Evolutionary conservation across 2,113 vertebrate genomes (phyloP).

Genomic region (Periophthalmodon schlosseri): DNA sequence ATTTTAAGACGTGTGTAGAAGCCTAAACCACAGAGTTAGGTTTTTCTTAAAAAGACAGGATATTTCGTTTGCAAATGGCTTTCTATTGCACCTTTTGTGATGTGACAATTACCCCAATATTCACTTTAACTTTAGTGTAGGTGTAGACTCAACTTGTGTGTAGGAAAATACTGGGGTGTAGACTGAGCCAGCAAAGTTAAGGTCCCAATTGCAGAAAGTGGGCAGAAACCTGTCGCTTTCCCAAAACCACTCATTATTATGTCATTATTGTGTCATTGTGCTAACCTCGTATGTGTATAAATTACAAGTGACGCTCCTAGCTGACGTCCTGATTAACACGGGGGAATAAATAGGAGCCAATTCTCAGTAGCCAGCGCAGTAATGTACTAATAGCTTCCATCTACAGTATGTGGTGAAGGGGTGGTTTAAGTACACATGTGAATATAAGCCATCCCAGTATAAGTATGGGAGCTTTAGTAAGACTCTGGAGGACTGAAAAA

Average conservation of each 20-base stretch:
- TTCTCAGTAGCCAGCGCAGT: constrained; percentile 46
- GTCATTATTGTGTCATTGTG: constrained; percentile 62
- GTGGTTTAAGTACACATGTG: background rate
- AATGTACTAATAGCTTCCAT: constrained; percentile 69
- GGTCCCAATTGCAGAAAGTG: constrained; percentile 36
- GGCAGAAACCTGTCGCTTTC: constrained; percentile 46
- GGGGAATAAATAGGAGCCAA: constrained; percentile 60
- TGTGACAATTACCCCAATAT: too few species aligned
- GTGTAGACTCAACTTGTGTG: background rate
- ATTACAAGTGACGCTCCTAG: constrained; percentile 68
- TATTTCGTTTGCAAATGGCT: too few species aligned
- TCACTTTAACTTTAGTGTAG: too few species aligned
- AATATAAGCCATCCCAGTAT: background rate
- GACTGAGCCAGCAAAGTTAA: constrained; percentile 35
- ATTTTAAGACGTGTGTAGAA: too few species aligned
- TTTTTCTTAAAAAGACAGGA: too few species aligned
- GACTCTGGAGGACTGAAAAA: constrained; percentile 3
- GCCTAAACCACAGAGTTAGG: too few species aligned
- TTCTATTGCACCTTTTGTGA: too few species aligned
- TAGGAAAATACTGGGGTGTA: constrained; percentile 10
- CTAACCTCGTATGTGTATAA: constrained; percentile 57
- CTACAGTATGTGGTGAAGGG: constrained; percentile 28
- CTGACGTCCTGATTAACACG: constrained; percentile 70
- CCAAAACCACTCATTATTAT: constrained; percentile 31
- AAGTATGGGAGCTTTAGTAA: constrained; percentile 12